Evolutionary conservation across 2,797 vertebrate genomes (phyloP).

Genomic region (Chromis chromis): DNA sequence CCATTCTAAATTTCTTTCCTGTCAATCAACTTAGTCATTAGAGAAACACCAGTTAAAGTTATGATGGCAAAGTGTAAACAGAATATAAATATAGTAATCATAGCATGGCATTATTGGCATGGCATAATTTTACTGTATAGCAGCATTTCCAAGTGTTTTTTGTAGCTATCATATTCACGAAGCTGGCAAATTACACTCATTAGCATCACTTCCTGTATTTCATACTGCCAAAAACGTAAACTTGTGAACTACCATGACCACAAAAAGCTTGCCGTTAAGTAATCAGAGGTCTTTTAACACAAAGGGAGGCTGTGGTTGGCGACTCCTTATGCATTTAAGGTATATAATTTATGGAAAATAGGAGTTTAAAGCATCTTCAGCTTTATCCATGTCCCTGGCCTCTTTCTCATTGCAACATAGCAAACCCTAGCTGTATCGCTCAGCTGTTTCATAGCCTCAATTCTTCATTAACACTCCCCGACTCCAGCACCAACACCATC

Average conservation of each 20-base stretch:
- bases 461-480: conserved; percentile 33
- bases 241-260: conserved; percentile 18
- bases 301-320: not conserved
- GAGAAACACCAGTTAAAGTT: too few relatives aligned
- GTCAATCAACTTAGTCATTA: not conserved
- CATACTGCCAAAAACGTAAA: not conserved
- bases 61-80: not conserved
- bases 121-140: not conserved
- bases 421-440: conserved; percentile 29
- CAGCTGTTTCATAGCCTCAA: conserved; percentile 35
- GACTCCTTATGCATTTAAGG: not conserved
- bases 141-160: not conserved
- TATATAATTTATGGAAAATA: not conserved
- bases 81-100: not conserved
- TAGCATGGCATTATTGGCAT: too few relatives aligned
- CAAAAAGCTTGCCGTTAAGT: not conserved
- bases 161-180: not conserved
- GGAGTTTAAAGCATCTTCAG: not conserved
- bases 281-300: not conserved
- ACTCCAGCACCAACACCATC: conserved; percentile 33
- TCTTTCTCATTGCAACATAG: conserved; percentile 27
- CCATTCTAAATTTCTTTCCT: not conserved
- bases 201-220: not conserved
- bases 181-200: not conserved
- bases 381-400: conserved; percentile 9